These are phyloP conservation scores for Beroe ovata DNA, from an alignment of 37 sponge, comb jelly and placozoan species.

Conservation along the genomic window DNA sequence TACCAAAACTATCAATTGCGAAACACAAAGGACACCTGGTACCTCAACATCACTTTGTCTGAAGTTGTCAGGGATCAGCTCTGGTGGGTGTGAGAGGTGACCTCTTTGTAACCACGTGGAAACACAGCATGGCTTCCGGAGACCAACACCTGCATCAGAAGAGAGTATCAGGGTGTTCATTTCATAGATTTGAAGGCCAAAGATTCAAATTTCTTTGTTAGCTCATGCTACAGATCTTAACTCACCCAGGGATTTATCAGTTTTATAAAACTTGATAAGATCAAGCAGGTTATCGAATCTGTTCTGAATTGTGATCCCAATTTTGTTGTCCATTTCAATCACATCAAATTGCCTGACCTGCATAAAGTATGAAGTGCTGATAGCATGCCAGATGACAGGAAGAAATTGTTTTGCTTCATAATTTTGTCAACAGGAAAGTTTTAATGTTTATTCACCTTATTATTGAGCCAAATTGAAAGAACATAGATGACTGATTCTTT, in stretches of 20 bases:
- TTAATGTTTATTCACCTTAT: background rate
- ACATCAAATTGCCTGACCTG: conserved; percentile 3
- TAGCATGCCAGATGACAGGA: too few relatives aligned
- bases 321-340: background rate
- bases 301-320: background rate
- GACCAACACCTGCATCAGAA: conserved; percentile 28
- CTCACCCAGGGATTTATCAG: conserved; percentile 21
- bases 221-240: too few relatives aligned
- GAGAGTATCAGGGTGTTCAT: too few relatives aligned
- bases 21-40: too few relatives aligned
- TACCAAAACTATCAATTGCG: too few relatives aligned
- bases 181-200: too few relatives aligned
- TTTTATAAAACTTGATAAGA: conserved; percentile 1
- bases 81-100: conserved; percentile 54
- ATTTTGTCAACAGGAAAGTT: too few relatives aligned
- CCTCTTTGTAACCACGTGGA: conserved; percentile 36
- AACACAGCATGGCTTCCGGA: conserved; percentile 28
- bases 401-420: too few relatives aligned
- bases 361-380: background rate
- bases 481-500: background rate
- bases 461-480: conserved; percentile 1
- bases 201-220: too few relatives aligned
- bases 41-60: background rate
- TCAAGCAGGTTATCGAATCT: conserved; percentile 16
- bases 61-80: conserved; percentile 8